These are phyloP conservation scores for Cyclopterus lumpus DNA, from an alignment of 2,797 vertebrate species.

Conservation along the genomic window DNA sequence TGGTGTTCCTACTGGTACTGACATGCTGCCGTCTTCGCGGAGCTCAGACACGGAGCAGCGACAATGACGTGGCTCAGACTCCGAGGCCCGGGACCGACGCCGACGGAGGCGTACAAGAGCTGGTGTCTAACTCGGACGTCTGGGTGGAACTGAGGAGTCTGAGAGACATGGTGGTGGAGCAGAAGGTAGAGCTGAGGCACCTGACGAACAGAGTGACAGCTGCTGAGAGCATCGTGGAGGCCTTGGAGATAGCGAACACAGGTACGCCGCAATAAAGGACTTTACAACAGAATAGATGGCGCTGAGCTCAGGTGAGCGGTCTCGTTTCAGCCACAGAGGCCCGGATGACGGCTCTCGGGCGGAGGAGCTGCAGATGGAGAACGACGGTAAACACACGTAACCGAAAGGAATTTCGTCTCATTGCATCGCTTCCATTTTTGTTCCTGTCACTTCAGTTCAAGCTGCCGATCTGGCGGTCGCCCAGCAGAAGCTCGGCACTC, in stretches of 20 bases:
- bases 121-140: neutral
- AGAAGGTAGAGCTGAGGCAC: constrained; percentile 23
- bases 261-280: constrained; percentile 10
- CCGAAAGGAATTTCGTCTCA: neutral
- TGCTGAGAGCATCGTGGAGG: constrained; percentile 35
- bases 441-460: constrained; percentile 27
- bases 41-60: neutral
- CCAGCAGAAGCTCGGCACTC: constrained; percentile 6
- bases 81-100: neutral
- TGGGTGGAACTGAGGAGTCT: constrained; percentile 41
- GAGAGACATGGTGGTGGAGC: constrained; percentile 36
- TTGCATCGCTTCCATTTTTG: neutral
- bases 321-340: constrained; percentile 31
- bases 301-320: neutral
- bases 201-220: constrained; percentile 30
- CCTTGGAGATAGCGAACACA: constrained; percentile 31
- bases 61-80: neutral
- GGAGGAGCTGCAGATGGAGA: constrained; percentile 30
- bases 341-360: constrained; percentile 31
- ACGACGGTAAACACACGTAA: constrained; percentile 13
- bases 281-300: neutral
- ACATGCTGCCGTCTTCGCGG: constrained; percentile 20
- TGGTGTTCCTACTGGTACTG: constrained; percentile 2
- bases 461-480: constrained; percentile 8
- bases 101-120: neutral